A percentile compares a stretch with the other conserved stretches of the same genome.
These are phyloP conservation scores for Todiramphus saurophagus DNA, from an alignment of 2,113 vertebrate species.

Conservation along the genomic window DNA sequence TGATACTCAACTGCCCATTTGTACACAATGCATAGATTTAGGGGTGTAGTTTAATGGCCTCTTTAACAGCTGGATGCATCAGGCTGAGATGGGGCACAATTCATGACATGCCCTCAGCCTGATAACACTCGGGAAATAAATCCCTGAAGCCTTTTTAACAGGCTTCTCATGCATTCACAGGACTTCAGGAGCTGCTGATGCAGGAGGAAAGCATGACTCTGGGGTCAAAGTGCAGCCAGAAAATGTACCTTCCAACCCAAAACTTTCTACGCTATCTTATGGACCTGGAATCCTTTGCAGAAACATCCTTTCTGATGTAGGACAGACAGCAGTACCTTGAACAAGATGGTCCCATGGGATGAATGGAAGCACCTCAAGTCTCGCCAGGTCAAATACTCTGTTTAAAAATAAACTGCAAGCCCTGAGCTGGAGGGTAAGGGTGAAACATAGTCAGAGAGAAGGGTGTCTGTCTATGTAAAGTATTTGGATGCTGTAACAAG, in stretches of 20 bases:
- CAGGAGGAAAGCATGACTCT: neutral
- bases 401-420: neutral
- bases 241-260: neutral
- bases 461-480: neutral
- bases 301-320: neutral
- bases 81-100: neutral
- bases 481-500: neutral
- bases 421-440: neutral
- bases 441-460: neutral
- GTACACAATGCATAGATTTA: neutral
- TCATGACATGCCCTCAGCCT: neutral
- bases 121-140: accelerated
- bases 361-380: neutral
- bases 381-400: neutral
- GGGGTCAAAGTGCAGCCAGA: accelerated
- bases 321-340: accelerated
- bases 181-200: neutral
- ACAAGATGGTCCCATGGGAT: neutral
- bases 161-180: accelerated
- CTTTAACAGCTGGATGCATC: no score
- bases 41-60: neutral
- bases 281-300: neutral
- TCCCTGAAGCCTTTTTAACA: neutral
- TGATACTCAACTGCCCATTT: neutral
- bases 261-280: neutral